Evolutionary conservation across 1,140 invertebrate species (phyloP).

Genomic region (Sarcophaga peregrina): DNA sequence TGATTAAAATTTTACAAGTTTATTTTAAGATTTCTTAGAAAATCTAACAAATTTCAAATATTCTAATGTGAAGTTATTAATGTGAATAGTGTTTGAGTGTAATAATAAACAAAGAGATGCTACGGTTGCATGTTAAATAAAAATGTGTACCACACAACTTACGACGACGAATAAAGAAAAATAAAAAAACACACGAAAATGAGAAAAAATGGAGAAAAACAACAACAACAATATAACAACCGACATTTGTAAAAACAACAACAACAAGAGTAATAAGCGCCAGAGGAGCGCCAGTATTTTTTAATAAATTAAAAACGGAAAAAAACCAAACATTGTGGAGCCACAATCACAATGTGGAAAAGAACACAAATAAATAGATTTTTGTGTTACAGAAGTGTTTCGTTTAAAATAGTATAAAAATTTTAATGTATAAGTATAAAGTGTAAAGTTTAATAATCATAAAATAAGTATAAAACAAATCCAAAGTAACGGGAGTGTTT

Average conservation of each 20-base stretch:
- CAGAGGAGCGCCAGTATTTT: constrained; percentile 26
- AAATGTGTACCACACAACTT: not conserved
- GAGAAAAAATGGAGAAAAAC: constrained; percentile 6
- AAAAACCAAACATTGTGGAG: not conserved
- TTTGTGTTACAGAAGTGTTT: not conserved
- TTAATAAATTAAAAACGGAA: not conserved
- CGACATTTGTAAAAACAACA: not conserved
- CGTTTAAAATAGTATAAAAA: not conserved
- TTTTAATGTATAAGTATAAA: not conserved
- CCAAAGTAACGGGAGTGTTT: no score
- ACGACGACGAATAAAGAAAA: not conserved
- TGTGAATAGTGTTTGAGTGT: not conserved
- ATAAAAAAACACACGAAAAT: not conserved
- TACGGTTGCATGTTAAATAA: not conserved
- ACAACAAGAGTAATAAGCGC: not conserved
- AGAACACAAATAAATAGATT: not conserved
- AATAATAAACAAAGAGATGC: not conserved
- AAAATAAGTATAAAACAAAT: no score
- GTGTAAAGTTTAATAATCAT: not conserved
- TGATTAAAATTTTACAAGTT: not conserved
- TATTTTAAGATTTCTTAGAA: not conserved
- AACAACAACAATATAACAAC: not conserved
- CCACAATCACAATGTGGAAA: not conserved
- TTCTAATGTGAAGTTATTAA: not conserved
- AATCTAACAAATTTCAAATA: not conserved